Evolutionary conservation across 2,888 invertebrate species (phyloP).

Genomic region (Pycnomerus fuliginosus): DNA sequence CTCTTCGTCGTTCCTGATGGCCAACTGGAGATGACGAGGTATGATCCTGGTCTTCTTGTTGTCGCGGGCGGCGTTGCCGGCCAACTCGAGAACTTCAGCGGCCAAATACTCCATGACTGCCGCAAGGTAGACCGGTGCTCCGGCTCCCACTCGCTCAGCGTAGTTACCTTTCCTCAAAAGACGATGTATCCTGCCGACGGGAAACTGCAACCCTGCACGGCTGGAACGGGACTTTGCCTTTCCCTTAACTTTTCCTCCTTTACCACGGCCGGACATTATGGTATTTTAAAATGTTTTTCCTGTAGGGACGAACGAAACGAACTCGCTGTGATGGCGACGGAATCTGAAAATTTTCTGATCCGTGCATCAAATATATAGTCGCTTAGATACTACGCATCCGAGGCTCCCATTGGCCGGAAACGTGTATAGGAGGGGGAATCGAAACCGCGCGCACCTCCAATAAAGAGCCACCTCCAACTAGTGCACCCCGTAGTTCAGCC

Average conservation of each 20-base stretch:
- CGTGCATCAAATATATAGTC: no score
- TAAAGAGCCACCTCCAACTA: no score
- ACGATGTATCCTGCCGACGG: constrained; percentile 63
- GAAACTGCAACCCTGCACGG: constrained; percentile 61
- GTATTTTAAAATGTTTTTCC: no score
- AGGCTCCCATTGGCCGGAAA: no score
- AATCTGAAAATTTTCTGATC: no score
- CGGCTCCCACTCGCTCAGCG: constrained; percentile 60
- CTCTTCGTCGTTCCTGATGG: constrained; percentile 80
- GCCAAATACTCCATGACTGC: constrained; percentile 67
- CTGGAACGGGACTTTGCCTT: constrained; percentile 57
- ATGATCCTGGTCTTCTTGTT: constrained; percentile 73
- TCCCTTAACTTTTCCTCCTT: constrained; percentile 52
- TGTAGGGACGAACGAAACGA: no score
- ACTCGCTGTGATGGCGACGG: no score
- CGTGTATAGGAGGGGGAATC: no score
- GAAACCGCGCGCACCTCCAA: no score
- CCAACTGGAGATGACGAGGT: constrained; percentile 76
- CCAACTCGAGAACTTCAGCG: constrained; percentile 68
- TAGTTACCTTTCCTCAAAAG: constrained; percentile 63
- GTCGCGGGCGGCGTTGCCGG: constrained; percentile 66
- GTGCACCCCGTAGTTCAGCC: no score
- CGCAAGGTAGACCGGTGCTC: constrained; percentile 58
- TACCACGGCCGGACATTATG: constrained; percentile 52
- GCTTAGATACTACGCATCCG: no score